Conservation (phyloP, 2,888 invertebrate genomes). For the Bombyx huttoni region DNA sequence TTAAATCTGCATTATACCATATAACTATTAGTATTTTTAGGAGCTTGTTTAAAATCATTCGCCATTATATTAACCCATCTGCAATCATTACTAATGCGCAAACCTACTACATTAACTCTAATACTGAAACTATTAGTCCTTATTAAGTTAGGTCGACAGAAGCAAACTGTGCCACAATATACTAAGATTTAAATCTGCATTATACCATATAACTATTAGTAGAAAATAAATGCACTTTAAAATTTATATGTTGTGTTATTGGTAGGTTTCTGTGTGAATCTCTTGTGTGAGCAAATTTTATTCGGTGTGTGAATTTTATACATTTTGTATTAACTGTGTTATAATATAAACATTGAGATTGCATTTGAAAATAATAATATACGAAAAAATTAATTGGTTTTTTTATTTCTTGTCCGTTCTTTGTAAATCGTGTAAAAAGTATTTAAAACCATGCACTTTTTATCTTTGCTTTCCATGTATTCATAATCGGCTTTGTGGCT, state of each 20-base stretch:
- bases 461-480: too few species aligned
- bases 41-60: conserved; percentile 12
- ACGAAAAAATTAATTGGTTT: conserved; percentile 28
- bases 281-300: conserved; percentile 31
- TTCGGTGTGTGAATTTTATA: conserved; percentile 61
- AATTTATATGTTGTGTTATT: conserved; percentile 22
- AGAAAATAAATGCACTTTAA: conserved; percentile 18
- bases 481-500: neutral
- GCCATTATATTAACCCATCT: conserved; percentile 17
- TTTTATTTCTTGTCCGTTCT: conserved; percentile 24
- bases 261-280: conserved; percentile 41
- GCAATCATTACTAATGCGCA: conserved; percentile 43
- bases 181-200: conserved; percentile 11
- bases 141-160: conserved; percentile 7
- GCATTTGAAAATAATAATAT: conserved; percentile 64
- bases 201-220: conserved; percentile 11
- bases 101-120: conserved; percentile 12
- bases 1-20: conserved; percentile 11
- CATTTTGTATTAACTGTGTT: conserved; percentile 53
- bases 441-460: too few species aligned
- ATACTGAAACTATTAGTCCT: neutral
- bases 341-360: conserved; percentile 55
- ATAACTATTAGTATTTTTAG: conserved; percentile 9
- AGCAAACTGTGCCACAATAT: conserved; percentile 22
- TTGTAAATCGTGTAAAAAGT: too few species aligned